These are phyloP conservation scores for Chaunax sp. DNA, from an alignment of 2,797 vertebrate genomes.

Conservation along the genomic window DNA sequence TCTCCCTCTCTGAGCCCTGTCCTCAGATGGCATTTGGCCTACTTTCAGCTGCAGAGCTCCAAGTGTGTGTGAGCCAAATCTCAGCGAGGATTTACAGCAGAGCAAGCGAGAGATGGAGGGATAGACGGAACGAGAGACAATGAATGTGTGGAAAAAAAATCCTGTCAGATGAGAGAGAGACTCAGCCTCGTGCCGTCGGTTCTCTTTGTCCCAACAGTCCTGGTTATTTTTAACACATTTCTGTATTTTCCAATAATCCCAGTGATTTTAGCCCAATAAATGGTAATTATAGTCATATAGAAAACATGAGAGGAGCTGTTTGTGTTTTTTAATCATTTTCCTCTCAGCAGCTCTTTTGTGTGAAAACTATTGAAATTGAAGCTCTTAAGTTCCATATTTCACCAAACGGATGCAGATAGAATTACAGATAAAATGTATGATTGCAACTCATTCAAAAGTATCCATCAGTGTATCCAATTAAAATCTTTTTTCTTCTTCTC, in stretches of 20 bases:
- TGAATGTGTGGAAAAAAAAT: conserved; percentile 18
- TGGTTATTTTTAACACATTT: too few relatives aligned
- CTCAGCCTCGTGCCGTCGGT: conserved; percentile 21
- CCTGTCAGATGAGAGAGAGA: conserved; percentile 24
- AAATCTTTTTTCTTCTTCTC: too few relatives aligned
- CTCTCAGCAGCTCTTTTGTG: too few relatives aligned
- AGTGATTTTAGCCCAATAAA: neutral
- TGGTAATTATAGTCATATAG: neutral
- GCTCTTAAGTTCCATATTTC: neutral
- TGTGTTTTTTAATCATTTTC: too few relatives aligned
- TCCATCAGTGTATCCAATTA: neutral
- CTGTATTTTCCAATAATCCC: neutral
- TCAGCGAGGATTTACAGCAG: conserved; percentile 70
- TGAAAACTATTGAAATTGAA: neutral
- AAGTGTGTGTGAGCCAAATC: conserved; percentile 73
- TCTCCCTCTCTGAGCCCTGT: conserved; percentile 45
- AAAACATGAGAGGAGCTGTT: neutral
- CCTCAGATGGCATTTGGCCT: conserved; percentile 77
- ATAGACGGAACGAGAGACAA: conserved; percentile 43
- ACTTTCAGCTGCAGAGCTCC: conserved; percentile 69
- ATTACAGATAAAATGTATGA: too few relatives aligned
- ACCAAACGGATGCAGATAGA: neutral
- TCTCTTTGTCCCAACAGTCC: neutral
- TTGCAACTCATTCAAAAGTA: too few relatives aligned
- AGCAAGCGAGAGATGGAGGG: conserved; percentile 46